These are phyloP conservation scores for Theropithecus gelada DNA, from an alignment of 2,113 vertebrate genomes.

Conservation along the genomic window DNA sequence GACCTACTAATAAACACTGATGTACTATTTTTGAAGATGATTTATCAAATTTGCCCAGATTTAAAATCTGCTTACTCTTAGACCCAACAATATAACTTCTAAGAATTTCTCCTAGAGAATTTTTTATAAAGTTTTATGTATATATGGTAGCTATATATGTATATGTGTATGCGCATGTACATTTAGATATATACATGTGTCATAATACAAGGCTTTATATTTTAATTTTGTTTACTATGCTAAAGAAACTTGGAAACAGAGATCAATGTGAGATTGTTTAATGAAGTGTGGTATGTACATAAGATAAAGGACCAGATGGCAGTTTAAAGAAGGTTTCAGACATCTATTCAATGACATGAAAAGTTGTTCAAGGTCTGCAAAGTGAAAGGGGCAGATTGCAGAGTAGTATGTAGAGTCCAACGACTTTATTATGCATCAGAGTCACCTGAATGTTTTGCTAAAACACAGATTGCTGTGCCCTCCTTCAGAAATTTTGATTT, in stretches of 20 bases:
- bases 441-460: not conserved
- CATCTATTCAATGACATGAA: not conserved
- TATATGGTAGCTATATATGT: not conserved
- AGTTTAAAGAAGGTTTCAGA: not conserved
- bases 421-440: not conserved
- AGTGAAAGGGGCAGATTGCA: not conserved
- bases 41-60: slow-evolving; percentile 33
- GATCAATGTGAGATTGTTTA: not conserved
- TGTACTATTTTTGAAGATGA: slow-evolving; percentile 13
- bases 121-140: not conserved
- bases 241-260: not conserved
- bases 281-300: not conserved
- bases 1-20: not conserved
- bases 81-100: not conserved
- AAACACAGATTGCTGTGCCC: not conserved
- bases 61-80: slow-evolving; percentile 10
- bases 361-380: not conserved
- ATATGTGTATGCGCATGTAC: not conserved
- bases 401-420: not conserved
- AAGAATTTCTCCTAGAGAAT: slow-evolving; percentile 9
- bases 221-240: slow-evolving; percentile 1
- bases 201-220: not conserved
- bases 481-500: not conserved
- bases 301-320: not conserved
- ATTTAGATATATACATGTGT: not conserved